Base-by-base conservation (phyloP, 2,797 vertebrate species). In the Sparus aurata region DNA sequence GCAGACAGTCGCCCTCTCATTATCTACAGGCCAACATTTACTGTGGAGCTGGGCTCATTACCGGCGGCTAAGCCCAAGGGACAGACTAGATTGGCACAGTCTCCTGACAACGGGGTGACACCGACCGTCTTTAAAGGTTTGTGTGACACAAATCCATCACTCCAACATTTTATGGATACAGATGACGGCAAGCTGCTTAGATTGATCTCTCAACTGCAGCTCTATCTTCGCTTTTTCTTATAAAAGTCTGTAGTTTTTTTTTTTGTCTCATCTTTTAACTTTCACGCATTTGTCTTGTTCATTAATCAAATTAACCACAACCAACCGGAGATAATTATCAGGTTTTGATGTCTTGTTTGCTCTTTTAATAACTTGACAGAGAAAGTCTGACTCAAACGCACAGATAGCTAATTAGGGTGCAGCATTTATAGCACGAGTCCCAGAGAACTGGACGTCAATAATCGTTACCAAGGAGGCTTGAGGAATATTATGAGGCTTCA, bases 11-110 rank as follows among this genome's bases (percentile, higher is more conserved):
- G 45, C 62, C 69, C 68, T 82, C 70, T 92, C 72, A 83, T 92
- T 92, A 91, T 82, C 76, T 81, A 68, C 81, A 55, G 80, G 82
- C 53, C 68, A 73, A 46, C 70, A 43, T 85, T 79, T 75, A 82
- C 81, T 61, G 70, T 66, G 27, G 77, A 71, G 66, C 67, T 69
- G 60, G 54, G 81, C 77, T 91, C 85, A 88, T 88, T 88, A 91
- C 62, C 38, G 73, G 82, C 65, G 41, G 68, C 50, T 66, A 57
- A 69, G 66, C 80, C 68, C 61, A 16, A 22, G 69, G 75, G 77
- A 86, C 57, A 16, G 1, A 13, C 34, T 16, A 64, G 64, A 86
- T 60, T 84, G 72, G 49, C 58, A 82, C 15, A 38, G 58, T 77
- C 60, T 82, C 49, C 57, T 70, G 69, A 80, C 50, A 78, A 73